Evolutionary conservation across 2,797 vertebrate genomes (phyloP).

Genomic region (Mionectes olivaceus): DNA sequence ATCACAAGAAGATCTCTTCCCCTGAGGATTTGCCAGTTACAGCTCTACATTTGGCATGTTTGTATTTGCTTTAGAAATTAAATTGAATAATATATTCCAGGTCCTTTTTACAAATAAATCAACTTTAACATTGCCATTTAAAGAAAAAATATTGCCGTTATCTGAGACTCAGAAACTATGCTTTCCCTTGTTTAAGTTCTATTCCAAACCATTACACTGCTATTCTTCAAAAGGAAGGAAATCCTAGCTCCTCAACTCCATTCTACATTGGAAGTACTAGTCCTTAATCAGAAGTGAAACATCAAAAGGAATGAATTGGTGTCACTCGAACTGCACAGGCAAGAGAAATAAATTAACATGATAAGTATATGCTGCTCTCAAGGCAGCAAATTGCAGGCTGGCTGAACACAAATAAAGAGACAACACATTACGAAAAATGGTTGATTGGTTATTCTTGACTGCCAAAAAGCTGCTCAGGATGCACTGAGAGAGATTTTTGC

Average conservation of each 20-base stretch:
- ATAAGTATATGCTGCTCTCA: slow-evolving; percentile 5
- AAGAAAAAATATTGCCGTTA: neutral
- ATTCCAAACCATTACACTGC: neutral
- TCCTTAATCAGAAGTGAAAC: neutral
- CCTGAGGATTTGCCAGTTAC: neutral
- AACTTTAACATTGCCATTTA: neutral
- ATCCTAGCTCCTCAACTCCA: neutral
- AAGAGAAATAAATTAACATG: neutral
- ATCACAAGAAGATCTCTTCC: neutral
- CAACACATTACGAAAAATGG: neutral
- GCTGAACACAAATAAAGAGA: slow-evolving; percentile 21
- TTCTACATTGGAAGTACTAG: neutral
- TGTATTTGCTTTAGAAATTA: neutral
- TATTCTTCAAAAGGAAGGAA: neutral
- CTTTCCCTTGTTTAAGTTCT: neutral
- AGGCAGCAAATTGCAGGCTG: slow-evolving; percentile 33
- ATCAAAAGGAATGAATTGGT: slow-evolving; percentile 35
- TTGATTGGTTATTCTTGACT: slow-evolving; percentile 1
- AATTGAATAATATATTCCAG: neutral
- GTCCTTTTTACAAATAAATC: neutral
- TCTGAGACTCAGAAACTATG: neutral
- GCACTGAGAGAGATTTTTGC: neutral
- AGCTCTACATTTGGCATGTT: neutral
- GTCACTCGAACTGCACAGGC: neutral
- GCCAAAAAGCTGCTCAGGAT: neutral